Conservation (phyloP, 2,797 vertebrate genomes). For the Xiphophorus birchmanni region DNA sequence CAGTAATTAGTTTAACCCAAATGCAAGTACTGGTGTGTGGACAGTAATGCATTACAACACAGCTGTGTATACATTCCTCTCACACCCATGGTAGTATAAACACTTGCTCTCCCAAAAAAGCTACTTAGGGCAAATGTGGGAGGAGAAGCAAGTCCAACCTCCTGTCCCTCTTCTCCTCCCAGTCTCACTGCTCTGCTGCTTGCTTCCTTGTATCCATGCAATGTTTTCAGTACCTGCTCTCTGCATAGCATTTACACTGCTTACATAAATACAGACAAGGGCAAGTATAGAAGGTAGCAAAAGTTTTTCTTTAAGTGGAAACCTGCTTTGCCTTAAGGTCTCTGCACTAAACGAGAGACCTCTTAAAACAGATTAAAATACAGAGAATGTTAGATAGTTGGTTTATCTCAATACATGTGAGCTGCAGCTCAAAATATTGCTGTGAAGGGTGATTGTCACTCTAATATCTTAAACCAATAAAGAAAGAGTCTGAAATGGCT, state of each 20-base stretch:
- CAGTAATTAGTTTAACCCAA: background rate
- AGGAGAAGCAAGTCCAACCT: conserved; percentile 35
- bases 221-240: conserved; percentile 48
- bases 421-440: background rate
- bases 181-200: conserved; percentile 21
- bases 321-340: background rate
- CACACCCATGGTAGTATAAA: conserved; percentile 60
- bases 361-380: background rate
- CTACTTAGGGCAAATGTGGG: conserved; percentile 46
- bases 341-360: background rate
- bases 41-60: conserved; percentile 26
- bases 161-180: conserved; percentile 39
- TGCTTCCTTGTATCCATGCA: background rate
- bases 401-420: background rate
- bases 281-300: conserved; percentile 11
- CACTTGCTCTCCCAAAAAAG: conserved; percentile 51
- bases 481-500: background rate
- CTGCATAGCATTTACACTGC: conserved; percentile 20
- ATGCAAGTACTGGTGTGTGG: conserved; percentile 14
- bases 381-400: background rate
- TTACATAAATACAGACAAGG: conserved; percentile 27
- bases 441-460: background rate
- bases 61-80: conserved; percentile 66
- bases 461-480: background rate
- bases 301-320: background rate